Percentiles rank a stretch among this genome's conserved stretches.
Conservation (phyloP, 2,888 invertebrate species). For the Nephrotoma appendiculata region DNA sequence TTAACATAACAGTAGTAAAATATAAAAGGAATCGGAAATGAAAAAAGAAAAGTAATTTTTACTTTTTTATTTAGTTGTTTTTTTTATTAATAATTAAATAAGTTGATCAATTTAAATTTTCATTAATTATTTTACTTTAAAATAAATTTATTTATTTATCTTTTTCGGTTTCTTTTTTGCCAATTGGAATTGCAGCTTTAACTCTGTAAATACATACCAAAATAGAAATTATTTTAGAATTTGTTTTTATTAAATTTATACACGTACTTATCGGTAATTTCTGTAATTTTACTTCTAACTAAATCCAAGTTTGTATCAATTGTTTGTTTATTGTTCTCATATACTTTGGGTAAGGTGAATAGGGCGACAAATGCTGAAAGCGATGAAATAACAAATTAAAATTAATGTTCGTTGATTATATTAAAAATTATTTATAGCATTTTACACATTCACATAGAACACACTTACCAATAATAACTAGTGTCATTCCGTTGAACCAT, state of each 20-base stretch:
- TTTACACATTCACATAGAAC: constrained; percentile 1
- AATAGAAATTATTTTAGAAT: constrained; percentile 6
- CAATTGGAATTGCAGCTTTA: constrained; percentile 76
- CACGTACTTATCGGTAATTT: constrained; percentile 76
- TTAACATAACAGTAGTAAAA: not conserved
- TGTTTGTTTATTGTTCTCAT: constrained; percentile 87
- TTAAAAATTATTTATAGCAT: not conserved
- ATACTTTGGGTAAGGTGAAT: constrained; percentile 92
- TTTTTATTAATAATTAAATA: not conserved
- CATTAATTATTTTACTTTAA: not conserved
- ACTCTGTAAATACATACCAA: constrained; percentile 44
- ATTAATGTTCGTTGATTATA: constrained; percentile 6
- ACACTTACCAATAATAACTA: constrained; percentile 79
- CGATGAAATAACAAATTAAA: constrained; percentile 12
- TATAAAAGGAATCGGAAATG: not conserved
- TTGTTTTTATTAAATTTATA: not conserved
- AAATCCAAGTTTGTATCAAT: constrained; percentile 83
- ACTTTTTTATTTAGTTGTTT: not conserved
- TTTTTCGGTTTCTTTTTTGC: constrained; percentile 74
- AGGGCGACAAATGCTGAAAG: constrained; percentile 75
- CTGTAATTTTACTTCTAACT: constrained; percentile 74
- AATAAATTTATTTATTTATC: constrained; percentile 47
- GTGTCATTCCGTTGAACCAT: constrained; percentile 98
- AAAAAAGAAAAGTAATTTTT: not conserved
- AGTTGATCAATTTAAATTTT: not conserved